phyloP scores from a whole-genome alignment of 2,113 vertebrate genomes.

The Onychostoma macrolepis region DNA sequence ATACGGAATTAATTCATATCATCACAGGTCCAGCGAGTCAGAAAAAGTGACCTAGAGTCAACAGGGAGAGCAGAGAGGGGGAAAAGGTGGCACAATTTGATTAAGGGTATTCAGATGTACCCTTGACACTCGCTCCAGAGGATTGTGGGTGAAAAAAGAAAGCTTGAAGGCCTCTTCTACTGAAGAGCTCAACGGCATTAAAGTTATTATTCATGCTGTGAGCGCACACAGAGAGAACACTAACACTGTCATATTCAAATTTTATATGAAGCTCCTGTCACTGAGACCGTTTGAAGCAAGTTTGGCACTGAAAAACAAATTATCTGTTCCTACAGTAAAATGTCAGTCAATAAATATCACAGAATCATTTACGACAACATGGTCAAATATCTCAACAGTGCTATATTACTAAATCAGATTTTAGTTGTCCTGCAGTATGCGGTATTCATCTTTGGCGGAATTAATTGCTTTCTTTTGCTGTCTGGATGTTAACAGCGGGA shows the following conservation, averaged over 20 bases:
- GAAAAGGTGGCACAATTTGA: slow-evolving; percentile 25
- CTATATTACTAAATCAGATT: slow-evolving; percentile 3
- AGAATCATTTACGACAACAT: slow-evolving; percentile 11
- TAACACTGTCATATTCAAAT: slow-evolving; percentile 2
- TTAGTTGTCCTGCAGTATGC: neutral
- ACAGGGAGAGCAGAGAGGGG: neutral
- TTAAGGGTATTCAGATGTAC: slow-evolving; percentile 26
- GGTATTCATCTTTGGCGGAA: neutral
- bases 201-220: slow-evolving; percentile 23
- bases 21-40: slow-evolving; percentile 27
- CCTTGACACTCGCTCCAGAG: slow-evolving; percentile 2
- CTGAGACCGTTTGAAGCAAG: slow-evolving; percentile 15
- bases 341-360: slow-evolving; percentile 5
- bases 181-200: neutral
- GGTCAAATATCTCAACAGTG: neutral
- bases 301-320: slow-evolving; percentile 15
- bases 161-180: slow-evolving; percentile 18
- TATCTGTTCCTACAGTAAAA: neutral
- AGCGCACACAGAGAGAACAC: neutral
- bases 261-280: slow-evolving; percentile 20
- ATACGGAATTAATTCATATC: slow-evolving; percentile 37
- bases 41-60: slow-evolving; percentile 22
- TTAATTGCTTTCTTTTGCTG: neutral
- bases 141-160: slow-evolving; percentile 7
- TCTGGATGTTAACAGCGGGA: slow-evolving; percentile 22